phyloP scores from a whole-genome alignment of 2,888 invertebrate species.

The Aleiodes testaceus region DNA sequence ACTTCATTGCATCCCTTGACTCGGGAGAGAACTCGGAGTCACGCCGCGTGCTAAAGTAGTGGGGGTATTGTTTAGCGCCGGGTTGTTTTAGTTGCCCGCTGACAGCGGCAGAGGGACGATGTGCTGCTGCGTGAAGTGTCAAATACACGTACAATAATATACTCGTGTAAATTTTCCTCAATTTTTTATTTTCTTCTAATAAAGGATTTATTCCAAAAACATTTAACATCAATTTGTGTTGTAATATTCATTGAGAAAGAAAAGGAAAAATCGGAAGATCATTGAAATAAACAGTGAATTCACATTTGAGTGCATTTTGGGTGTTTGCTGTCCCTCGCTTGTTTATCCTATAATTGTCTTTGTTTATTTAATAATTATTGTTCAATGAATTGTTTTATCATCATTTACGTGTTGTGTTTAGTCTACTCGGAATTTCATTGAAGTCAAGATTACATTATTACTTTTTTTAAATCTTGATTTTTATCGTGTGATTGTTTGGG shows the following conservation, averaged over 20 bases:
- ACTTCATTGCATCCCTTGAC: constrained; percentile 14
- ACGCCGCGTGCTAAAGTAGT: constrained; percentile 62
- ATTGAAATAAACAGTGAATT: not conserved
- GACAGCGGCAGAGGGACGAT: constrained; percentile 69
- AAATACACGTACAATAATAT: not conserved
- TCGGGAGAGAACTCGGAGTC: constrained; percentile 49
- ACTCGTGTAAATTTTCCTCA: constrained; percentile 6
- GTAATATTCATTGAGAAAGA: not conserved
- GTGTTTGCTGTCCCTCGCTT: constrained; percentile 15
- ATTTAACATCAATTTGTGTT: not conserved
- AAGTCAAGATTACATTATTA: constrained; percentile 22
- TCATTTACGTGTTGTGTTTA: constrained; percentile 28
- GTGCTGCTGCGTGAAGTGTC: constrained; percentile 51
- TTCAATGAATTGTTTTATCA: not conserved
- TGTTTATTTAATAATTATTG: not conserved
- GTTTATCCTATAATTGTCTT: constrained; percentile 10
- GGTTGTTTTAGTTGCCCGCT: constrained; percentile 71
- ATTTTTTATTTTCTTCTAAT: too few relatives aligned
- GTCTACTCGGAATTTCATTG: constrained; percentile 13
- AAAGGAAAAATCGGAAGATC: constrained; percentile 25
- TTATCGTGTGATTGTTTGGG: constrained; percentile 37
- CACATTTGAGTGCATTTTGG: not conserved
- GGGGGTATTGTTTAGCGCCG: constrained; percentile 65
- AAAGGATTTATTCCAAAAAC: too few relatives aligned
- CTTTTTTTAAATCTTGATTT: not conserved